A percentile compares a stretch with the other conserved stretches of the same genome.
phyloP scores from a whole-genome alignment of 2,113 vertebrate genomes.

The Otis tarda region DNA sequence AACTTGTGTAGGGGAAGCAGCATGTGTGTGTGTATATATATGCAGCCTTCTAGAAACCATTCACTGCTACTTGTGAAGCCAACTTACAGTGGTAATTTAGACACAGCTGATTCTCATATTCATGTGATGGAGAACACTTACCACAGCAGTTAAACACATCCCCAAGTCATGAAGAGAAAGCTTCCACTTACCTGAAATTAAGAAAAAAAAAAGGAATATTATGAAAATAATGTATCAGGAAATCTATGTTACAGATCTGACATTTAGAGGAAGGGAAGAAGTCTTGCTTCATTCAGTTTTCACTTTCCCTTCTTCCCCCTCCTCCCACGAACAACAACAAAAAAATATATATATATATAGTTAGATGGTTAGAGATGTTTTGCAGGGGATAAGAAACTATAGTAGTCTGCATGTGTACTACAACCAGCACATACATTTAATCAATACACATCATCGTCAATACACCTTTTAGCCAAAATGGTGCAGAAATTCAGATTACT shows the following conservation, averaged over 20 bases:
- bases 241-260: background rate
- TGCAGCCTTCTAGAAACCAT: background rate
- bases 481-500: background rate
- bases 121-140: conserved; percentile 65
- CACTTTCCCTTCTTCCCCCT: background rate
- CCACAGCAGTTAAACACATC: conserved; percentile 57
- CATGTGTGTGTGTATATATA: accelerated
- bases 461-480: background rate
- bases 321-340: background rate
- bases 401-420: background rate
- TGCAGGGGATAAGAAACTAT: background rate
- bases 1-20: background rate
- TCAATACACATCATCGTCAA: background rate
- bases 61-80: background rate
- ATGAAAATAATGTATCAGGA: background rate
- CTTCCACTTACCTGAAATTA: conserved; percentile 78
- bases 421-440: background rate
- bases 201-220: background rate
- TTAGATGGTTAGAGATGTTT: background rate
- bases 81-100: background rate
- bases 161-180: conserved; percentile 63
- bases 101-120: background rate
- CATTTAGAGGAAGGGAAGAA: background rate
- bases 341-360: no score
- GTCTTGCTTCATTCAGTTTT: background rate